Evolutionary conservation across 2,113 vertebrate genomes (phyloP), one percentile per base, ranked within the genome.

Genomic region (Antechinus stuartii): DNA sequence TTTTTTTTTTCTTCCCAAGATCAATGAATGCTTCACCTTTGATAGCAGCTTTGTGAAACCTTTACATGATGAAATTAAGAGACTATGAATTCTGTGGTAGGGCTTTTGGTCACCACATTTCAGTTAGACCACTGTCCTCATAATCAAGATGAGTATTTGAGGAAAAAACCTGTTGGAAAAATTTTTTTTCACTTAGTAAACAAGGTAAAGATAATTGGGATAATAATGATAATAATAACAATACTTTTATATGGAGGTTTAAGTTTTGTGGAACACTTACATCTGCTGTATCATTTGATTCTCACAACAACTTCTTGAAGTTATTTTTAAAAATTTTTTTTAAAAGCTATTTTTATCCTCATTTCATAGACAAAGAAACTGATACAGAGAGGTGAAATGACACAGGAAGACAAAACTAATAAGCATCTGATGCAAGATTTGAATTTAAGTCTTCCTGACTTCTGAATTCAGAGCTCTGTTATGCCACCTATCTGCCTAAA

Each of bases 1-100:
- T 94, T 26, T 35, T 84, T 90, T 96, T 61, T 52, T 52, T 52
- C 50, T 52, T 9, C 50, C 54, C 94, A 93, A 96, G 89, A 89
- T 3, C 54, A 10, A 26, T 92, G 26, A 10, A 26, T 92, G 26
- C n/a, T 57, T 46, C 57, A 68, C 1, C n/a, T 55, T 56, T 61
- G 46, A 94, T 56, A 94, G 91, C 11, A 92, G 23, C 26, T 0
- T 89, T 22, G 30, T 46, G 53, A 19, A 76, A 90, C n/a, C 7
- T 84, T 42, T 22, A 42, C n/a, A 76, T 22, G 19, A 22, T 84
- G 7, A 76, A 76, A n/a, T 19, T 35, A 76, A n/a, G 68, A 42
- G n/a, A 84, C n/a, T 22, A 42, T 84, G 16, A 22, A 84, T 9
- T 84, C n/a, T 84, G 19, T 84, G n/a, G 7, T 42, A 19, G n/a